These are phyloP conservation scores for Lepilemur ruficaudatus DNA, from an alignment of 2,797 vertebrate genomes.

Conservation along the genomic window DNA sequence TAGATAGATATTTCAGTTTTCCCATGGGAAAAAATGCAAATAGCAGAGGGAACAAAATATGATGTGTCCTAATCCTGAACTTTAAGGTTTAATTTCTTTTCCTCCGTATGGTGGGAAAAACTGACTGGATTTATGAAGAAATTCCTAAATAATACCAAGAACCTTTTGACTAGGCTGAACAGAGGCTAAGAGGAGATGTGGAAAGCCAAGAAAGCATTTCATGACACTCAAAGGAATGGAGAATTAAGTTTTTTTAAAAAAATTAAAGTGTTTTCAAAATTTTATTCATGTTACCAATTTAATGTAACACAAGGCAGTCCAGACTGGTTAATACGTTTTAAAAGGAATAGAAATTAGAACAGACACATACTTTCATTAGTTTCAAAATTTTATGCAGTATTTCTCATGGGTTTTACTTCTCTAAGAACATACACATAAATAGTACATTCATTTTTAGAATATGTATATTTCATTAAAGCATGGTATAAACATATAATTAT, in stretches of 20 bases:
- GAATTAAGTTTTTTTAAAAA: not conserved
- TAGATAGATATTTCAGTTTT: not conserved
- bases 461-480: not conserved
- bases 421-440: not conserved
- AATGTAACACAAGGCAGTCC: not conserved
- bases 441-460: not conserved
- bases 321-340: not conserved
- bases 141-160: not conserved
- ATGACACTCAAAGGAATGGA: not conserved
- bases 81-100: conserved; percentile 40
- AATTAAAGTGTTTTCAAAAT: not conserved
- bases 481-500: not conserved
- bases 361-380: not conserved
- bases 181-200: not conserved
- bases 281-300: not conserved
- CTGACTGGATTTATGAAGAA: not conserved
- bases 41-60: conserved; percentile 2
- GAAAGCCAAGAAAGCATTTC: not conserved
- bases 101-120: not conserved
- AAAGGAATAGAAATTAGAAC: not conserved
- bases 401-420: conserved; percentile 7
- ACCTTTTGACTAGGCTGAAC: not conserved
- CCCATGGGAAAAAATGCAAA: not conserved
- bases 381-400: not conserved
- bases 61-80: not conserved